phyloP scores from a whole-genome alignment of 2,888 invertebrate species.

The Dilophus febrilis region DNA sequence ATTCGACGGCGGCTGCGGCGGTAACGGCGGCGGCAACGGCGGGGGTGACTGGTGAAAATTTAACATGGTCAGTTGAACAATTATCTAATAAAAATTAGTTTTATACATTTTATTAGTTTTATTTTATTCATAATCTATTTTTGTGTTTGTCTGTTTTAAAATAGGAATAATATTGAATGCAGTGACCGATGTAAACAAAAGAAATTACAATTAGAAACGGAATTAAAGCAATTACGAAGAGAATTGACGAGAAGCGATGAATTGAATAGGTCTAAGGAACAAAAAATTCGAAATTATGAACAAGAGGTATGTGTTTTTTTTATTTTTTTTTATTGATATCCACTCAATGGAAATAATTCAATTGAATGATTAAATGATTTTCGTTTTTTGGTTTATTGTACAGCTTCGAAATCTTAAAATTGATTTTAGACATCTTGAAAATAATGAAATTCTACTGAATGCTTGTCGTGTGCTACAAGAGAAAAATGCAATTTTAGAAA shows the following conservation, averaged over 20 bases:
- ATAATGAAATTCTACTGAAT: slow-evolving; percentile 59
- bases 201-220: slow-evolving; percentile 49
- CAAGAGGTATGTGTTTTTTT: slow-evolving; percentile 21
- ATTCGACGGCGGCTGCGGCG: slow-evolving; percentile 63
- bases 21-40: slow-evolving; percentile 52
- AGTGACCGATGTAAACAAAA: slow-evolving; percentile 47
- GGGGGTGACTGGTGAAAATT: slow-evolving; percentile 32
- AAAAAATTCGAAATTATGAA: slow-evolving; percentile 27
- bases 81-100: background rate
- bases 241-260: slow-evolving; percentile 51
- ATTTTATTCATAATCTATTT: too few relatives aligned
- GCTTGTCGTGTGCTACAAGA: slow-evolving; percentile 73
- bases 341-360: background rate
- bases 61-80: slow-evolving; percentile 19
- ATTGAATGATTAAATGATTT: background rate
- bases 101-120: too few relatives aligned
- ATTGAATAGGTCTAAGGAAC: slow-evolving; percentile 32
- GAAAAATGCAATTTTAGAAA: slow-evolving; percentile 81
- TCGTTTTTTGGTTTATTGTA: slow-evolving; percentile 3
- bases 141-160: too few relatives aligned
- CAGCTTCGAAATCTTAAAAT: slow-evolving; percentile 27
- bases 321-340: background rate
- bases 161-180: slow-evolving; percentile 35
- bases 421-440: slow-evolving; percentile 29
- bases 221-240: slow-evolving; percentile 44